phyloP scores from a whole-genome alignment of 2,888 invertebrate species.

The Nomada fabriciana region DNA sequence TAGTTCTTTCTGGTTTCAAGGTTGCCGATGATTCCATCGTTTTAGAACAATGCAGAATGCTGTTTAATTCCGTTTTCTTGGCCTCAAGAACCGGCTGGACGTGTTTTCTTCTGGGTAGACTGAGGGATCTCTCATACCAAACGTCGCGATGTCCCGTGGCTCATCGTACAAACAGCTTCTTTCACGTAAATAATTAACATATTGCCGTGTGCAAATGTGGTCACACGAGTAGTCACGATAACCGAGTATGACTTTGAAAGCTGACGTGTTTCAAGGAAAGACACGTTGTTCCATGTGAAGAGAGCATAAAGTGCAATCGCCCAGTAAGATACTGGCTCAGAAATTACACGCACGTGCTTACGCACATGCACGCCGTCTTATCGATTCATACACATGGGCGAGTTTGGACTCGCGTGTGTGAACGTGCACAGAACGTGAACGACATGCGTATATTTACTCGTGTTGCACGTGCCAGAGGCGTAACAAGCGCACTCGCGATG shows the following conservation, averaged over 20 bases:
- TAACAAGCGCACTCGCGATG: conserved; percentile 26
- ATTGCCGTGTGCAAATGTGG: not conserved
- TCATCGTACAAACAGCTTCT: not conserved
- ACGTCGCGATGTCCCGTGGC: not conserved
- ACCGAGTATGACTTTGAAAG: not conserved
- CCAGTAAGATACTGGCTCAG: conserved; percentile 46
- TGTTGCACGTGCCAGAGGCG: conserved; percentile 31
- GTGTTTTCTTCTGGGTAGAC: conserved; percentile 69
- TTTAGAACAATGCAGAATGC: conserved; percentile 74
- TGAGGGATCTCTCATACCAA: conserved; percentile 52
- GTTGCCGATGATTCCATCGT: conserved; percentile 42
- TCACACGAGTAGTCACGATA: not conserved
- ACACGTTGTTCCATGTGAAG: conserved; percentile 27
- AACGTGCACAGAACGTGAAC: conserved; percentile 3
- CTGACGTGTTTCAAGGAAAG: conserved; percentile 10
- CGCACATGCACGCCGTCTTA: conserved; percentile 42
- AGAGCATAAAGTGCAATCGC: conserved; percentile 45
- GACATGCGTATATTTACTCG: conserved; percentile 25
- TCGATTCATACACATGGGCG: conserved; percentile 14
- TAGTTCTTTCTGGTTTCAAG: conserved; percentile 56
- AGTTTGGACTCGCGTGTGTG: conserved; percentile 4
- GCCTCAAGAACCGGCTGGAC: conserved; percentile 74
- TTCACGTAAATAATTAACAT: not conserved
- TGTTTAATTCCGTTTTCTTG: conserved; percentile 71
- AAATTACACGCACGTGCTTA: conserved; percentile 59